Evolutionary conservation across 2,888 invertebrate species (phyloP).

Genomic region (Epirrhoe alternata): DNA sequence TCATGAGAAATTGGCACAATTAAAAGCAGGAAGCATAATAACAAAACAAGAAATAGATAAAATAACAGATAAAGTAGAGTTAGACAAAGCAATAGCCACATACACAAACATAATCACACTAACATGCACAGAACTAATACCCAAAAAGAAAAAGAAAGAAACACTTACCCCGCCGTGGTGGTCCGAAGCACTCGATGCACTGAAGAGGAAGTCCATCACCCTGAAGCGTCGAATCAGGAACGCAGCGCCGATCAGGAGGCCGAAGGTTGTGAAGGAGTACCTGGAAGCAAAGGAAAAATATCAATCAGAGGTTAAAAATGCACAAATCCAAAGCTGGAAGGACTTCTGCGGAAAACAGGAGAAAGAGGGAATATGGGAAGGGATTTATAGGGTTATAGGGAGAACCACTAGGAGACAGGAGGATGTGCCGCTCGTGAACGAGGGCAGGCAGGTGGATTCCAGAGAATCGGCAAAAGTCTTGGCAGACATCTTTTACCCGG

Average conservation of each 20-base stretch:
- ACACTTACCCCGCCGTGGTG: background rate
- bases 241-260: constrained; percentile 1
- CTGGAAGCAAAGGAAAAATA: constrained; percentile 5
- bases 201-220: background rate
- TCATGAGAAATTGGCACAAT: constrained; percentile 20
- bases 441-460: background rate
- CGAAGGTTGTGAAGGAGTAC: background rate
- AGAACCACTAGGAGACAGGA: background rate
- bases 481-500: constrained; percentile 27
- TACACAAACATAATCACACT: background rate
- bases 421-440: constrained; percentile 6
- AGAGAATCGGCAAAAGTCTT: constrained; percentile 9
- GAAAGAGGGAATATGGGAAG: constrained; percentile 12
- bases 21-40: background rate
- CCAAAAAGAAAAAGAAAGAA: background rate
- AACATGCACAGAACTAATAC: background rate
- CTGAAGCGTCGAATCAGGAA: background rate
- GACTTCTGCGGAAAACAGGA: constrained; percentile 24
- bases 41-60: background rate
- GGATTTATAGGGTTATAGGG: too few relatives aligned
- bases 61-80: background rate
- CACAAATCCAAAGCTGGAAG: constrained; percentile 38
- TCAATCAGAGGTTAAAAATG: constrained; percentile 9
- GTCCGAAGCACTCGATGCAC: too few relatives aligned
- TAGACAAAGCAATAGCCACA: background rate